Evolutionary conservation across 2,113 vertebrate genomes (phyloP).

Genomic region (Coracopsis vasa): DNA sequence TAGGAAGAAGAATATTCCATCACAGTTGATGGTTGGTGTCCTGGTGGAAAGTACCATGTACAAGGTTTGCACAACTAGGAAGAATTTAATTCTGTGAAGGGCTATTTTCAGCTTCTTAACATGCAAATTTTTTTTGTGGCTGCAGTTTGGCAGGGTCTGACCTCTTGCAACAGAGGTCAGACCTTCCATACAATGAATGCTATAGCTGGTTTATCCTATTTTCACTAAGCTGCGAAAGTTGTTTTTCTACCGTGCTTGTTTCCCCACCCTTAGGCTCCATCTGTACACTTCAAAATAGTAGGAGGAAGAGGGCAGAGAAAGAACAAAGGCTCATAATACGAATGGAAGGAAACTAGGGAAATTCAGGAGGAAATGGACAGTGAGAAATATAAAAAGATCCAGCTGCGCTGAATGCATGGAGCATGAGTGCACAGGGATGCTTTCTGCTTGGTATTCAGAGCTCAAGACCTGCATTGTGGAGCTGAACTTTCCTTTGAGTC

Average conservation of each 20-base stretch:
- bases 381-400: constrained; percentile 66
- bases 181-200: neutral
- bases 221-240: neutral
- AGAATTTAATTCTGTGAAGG: neutral
- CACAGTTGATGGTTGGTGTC: fast-evolving
- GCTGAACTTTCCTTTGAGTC: constrained; percentile 39
- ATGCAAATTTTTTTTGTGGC: neutral
- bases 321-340: constrained; percentile 55
- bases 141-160: neutral
- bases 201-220: neutral
- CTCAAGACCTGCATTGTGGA: constrained; percentile 24
- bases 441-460: constrained; percentile 26
- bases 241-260: constrained; percentile 34
- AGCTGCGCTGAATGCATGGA: neutral
- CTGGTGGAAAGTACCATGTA: neutral
- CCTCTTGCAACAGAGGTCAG: neutral
- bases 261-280: neutral
- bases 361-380: constrained; percentile 63
- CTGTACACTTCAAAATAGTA: constrained; percentile 36
- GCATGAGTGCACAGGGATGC: neutral
- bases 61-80: neutral
- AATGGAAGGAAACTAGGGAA: constrained; percentile 70
- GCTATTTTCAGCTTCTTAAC: neutral
- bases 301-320: constrained; percentile 69
- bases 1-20: neutral